Evolutionary conservation across 2,888 invertebrate genomes (phyloP).

Genomic region (Parnassius apollo): DNA sequence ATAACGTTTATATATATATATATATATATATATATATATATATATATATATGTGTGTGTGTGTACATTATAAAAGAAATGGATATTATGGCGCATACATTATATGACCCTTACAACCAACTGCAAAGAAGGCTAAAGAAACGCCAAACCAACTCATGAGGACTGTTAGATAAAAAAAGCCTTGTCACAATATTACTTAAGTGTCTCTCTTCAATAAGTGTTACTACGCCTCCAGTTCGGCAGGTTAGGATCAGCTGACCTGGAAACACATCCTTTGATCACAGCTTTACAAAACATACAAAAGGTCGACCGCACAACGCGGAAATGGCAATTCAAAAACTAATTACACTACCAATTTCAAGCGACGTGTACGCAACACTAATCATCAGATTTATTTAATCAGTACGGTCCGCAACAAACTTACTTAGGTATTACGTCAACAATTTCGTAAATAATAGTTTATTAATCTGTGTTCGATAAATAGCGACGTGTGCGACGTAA

Average conservation of each 20-base stretch:
- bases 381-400: constrained; percentile 26
- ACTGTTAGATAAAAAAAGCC: not conserved
- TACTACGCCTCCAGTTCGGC: constrained; percentile 13
- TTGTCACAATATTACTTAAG: constrained; percentile 1
- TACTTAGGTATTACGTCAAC: constrained; percentile 27
- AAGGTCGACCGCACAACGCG: constrained; percentile 7
- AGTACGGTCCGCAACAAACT: constrained; percentile 9
- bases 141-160: no score
- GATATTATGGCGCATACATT: no score
- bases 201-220: not conserved
- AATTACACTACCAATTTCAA: constrained; percentile 24
- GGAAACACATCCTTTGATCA: constrained; percentile 14
- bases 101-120: no score
- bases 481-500: constrained; percentile 31
- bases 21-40: no score
- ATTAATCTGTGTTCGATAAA: constrained; percentile 26
- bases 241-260: constrained; percentile 9
- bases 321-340: constrained; percentile 23
- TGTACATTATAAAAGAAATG: no score
- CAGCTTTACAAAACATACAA: constrained; percentile 17
- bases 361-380: constrained; percentile 19
- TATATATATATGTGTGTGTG: no score
- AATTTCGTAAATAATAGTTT: constrained; percentile 31
- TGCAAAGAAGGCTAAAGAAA: no score
- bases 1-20: no score